Evolutionary conservation across 2,888 invertebrate species (phyloP).

Genomic region (Sialis fuliginosa): DNA sequence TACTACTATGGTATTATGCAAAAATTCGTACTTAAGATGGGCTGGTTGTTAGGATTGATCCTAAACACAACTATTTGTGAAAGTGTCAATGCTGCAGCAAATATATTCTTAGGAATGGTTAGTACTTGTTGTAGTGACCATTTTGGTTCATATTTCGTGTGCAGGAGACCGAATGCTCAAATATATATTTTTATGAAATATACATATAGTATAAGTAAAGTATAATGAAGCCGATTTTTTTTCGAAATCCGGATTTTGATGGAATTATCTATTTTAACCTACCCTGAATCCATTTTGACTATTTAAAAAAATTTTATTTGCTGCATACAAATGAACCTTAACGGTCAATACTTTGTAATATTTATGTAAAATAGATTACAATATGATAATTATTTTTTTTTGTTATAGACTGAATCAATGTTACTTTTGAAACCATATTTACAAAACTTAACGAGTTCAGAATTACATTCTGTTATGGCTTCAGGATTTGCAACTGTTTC

Average conservation of each 20-base stretch:
- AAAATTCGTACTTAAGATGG: slow-evolving; percentile 62
- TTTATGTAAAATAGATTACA: too few relatives aligned
- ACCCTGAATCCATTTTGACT: too few relatives aligned
- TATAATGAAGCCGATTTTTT: too few relatives aligned
- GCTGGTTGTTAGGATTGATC: slow-evolving; percentile 50
- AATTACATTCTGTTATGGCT: slow-evolving; percentile 84
- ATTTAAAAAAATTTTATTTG: background rate
- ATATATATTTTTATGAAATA: too few relatives aligned
- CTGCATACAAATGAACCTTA: too few relatives aligned
- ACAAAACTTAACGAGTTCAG: slow-evolving; percentile 68
- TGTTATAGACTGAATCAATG: slow-evolving; percentile 69
- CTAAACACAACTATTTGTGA: slow-evolving; percentile 87
- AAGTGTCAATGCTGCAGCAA: slow-evolving; percentile 82
- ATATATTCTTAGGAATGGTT: slow-evolving; percentile 88
- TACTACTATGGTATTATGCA: slow-evolving; percentile 84
- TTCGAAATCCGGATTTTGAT: too few relatives aligned
- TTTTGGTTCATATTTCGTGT: too few relatives aligned
- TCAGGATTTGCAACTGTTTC: slow-evolving; percentile 93
- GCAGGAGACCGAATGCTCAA: too few relatives aligned
- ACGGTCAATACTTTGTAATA: too few relatives aligned
- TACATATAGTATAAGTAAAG: too few relatives aligned
- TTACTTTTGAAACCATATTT: slow-evolving; percentile 78
- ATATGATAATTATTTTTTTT: slow-evolving; percentile 7
- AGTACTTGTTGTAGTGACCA: slow-evolving; percentile 12
- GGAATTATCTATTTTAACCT: too few relatives aligned